Evolutionary conservation across 1,140 invertebrate genomes (phyloP), one percentile per base, ranked within the genome.

Genomic region (Leptopilina clavipes): DNA sequence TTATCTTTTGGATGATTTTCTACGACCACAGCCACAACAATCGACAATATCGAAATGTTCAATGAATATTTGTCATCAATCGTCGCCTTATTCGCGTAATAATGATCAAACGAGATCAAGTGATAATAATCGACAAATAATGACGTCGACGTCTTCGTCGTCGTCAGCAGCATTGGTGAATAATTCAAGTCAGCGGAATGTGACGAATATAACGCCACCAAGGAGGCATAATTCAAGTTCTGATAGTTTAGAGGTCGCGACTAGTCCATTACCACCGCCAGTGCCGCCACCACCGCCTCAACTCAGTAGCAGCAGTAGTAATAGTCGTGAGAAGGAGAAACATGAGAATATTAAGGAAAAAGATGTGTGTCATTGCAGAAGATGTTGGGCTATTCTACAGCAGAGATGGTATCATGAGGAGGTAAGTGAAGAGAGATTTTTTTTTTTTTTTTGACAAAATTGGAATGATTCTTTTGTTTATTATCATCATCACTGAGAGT

Each of bases 1-100:
- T 70, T 92, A 92, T 79, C 84, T 92, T 1, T 82, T 92, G 10
- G 91, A 92, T 74, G 91, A 92, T 72, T 92, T 92, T 45, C 77
- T 92, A 70, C 85, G 87, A n/a, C 91, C 91, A 0, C 87, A 89
- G 70, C 88, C 87, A 0, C 86, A 87, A 25, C 81, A 31, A 31
- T 1, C 80, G 40, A 81, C 77, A 14, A 74, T 45, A 10, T 82
- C 84, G 70, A 89, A 88, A 78, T 87, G 82, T 74, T 85, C 79
- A 65, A 44, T 87, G 12, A 88, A 89, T 80, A 82, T 87, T 9
- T 86, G 87, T 19, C 52, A 87, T 54, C 25, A 5, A 31, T 84
- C 87, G 0, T 84, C 88, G 9, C 81, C 80, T 43, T 25, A 82
- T 40, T 78, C 80, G 8, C 73, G 78, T 11, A 31, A 31, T 31